phyloP scores from a whole-genome alignment of 2,888 invertebrate genomes.

The Colletes collaris region DNA sequence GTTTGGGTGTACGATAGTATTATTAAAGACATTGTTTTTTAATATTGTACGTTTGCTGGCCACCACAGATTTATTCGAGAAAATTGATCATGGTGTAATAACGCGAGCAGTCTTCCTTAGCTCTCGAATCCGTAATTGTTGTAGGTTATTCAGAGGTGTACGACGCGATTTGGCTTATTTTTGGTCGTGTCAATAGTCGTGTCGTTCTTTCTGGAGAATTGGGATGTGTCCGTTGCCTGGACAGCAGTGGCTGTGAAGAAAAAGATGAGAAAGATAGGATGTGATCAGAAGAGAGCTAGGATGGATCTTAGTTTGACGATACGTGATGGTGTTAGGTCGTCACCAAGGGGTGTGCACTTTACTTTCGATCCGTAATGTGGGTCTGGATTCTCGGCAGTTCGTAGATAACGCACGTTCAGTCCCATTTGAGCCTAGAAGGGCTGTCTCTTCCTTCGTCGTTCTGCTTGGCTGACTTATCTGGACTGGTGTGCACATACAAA shows the following conservation, averaged over 20 bases:
- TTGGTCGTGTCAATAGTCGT: constrained; percentile 15
- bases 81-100: no score
- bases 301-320: constrained; percentile 44
- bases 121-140: background rate
- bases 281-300: constrained; percentile 14
- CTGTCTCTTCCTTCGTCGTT: constrained; percentile 46
- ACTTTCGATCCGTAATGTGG: constrained; percentile 62
- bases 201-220: constrained; percentile 46
- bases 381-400: constrained; percentile 34
- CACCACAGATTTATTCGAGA: no score
- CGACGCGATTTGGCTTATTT: background rate
- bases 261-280: background rate
- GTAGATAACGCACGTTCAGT: constrained; percentile 60
- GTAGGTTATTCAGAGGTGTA: background rate
- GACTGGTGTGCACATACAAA: constrained; percentile 23
- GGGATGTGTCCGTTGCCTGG: constrained; percentile 41
- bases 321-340: constrained; percentile 27
- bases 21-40: background rate
- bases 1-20: background rate
- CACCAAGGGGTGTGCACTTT: constrained; percentile 55
- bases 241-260: constrained; percentile 11
- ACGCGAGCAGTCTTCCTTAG: no score
- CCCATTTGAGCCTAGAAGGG: constrained; percentile 50
- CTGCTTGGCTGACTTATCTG: constrained; percentile 44
- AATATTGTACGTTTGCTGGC: background rate